Base-by-base conservation (phyloP, 2,797 vertebrate species). In the Chloroceryle amazona region DNA sequence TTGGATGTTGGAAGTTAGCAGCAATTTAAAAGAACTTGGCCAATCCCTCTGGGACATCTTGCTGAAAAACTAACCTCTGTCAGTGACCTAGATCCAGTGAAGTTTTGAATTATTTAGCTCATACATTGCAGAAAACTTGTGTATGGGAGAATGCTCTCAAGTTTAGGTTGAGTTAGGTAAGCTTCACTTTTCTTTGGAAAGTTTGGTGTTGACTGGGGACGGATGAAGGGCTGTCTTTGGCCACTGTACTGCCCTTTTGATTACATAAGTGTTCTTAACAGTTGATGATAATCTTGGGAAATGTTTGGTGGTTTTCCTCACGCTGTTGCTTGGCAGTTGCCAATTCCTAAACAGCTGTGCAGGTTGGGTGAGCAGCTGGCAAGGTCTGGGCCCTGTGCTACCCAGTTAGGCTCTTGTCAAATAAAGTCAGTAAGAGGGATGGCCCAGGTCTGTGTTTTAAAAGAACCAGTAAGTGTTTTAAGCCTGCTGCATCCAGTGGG, bases 51-150 rank as follows among this genome's bases (percentile, higher is more conserved):
- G 54, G n/a, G 33, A 57, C 39, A 46, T 76, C 23, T 57, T 81
- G 35, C 66, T 75, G 54, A 42, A 86, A 79, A 92, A 25, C 22
- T 41, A 89, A 33, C 21, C 31, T 83, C n/a, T 44, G 31, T 35
- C 57, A 33, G 60, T 89, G 71, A 66, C 61, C 41, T 89, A 73
- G 78, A 84, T 84, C n/a, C 25, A 28, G 31, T 28, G 44, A 82
- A 75, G n/a, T 46, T 94, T 76, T 96, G 55, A 84, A 82, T 90
- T 92, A 82, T 93, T 94, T 86, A 92, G 58, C 62, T 67, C 18
- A 4, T 7, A 18, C 82, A 28, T 73, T 94, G 58, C 57, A 80
- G 47, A 46, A 79, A 86, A 54, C n/a, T 75, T 55, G 26, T 22
- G 29, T 78, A 81, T 66, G 58, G 58, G 62, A 81, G 58, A 79